Evolutionary conservation across 2,888 invertebrate genomes (phyloP).

Genomic region (Acrobasis consociella): DNA sequence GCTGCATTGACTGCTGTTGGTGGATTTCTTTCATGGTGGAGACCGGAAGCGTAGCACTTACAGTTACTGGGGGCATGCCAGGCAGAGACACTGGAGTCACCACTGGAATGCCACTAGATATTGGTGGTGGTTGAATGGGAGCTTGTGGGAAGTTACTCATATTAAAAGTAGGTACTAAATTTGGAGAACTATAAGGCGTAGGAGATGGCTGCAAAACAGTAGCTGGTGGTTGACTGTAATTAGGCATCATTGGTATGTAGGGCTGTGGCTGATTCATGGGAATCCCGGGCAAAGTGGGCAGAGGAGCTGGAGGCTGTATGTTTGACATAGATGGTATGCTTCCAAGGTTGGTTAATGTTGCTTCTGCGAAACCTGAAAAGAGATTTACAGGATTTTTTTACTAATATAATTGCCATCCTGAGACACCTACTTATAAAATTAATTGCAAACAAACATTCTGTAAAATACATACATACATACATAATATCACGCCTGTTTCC

Average conservation of each 20-base stretch:
- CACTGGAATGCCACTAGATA: conserved; percentile 71
- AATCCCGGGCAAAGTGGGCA: conserved; percentile 76
- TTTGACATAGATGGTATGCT: conserved; percentile 77
- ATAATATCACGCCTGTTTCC: too few species aligned
- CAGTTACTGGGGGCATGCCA: conserved; percentile 91
- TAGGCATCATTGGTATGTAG: conserved; percentile 78
- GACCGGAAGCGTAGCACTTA: conserved; percentile 87
- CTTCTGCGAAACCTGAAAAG: conserved; percentile 73
- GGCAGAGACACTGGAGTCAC: conserved; percentile 88
- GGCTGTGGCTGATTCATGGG: conserved; percentile 81
- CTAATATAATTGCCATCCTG: too few species aligned
- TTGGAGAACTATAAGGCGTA: conserved; percentile 44
- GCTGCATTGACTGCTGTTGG: conserved; percentile 70
- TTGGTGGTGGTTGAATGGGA: conserved; percentile 61
- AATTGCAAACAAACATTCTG: too few species aligned
- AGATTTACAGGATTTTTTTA: not conserved
- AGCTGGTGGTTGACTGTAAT: conserved; percentile 61
- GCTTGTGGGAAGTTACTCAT: conserved; percentile 66
- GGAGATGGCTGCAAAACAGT: conserved; percentile 22
- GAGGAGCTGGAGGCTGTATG: conserved; percentile 78
- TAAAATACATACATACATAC: too few species aligned
- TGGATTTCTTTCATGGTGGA: conserved; percentile 82
- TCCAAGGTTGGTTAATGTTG: conserved; percentile 74
- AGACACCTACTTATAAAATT: too few species aligned
- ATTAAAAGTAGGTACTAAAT: conserved; percentile 71